Evolutionary conservation across 2,797 vertebrate species (phyloP).

Genomic region (Meriones psammophilus): DNA sequence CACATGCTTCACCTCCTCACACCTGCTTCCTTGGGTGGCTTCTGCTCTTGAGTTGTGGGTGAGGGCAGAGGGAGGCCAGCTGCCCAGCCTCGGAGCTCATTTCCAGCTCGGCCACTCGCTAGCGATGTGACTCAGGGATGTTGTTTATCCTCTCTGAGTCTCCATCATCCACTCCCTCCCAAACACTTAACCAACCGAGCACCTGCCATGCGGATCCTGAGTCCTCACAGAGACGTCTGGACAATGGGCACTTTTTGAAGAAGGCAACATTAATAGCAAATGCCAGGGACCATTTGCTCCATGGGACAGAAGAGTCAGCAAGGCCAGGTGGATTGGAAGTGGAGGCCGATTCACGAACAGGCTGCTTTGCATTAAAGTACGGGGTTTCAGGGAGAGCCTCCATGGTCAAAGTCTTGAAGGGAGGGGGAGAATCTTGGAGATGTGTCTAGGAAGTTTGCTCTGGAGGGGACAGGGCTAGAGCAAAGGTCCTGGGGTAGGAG

Average conservation of each 20-base stretch:
- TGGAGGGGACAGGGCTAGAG: not conserved
- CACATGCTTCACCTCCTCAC: not conserved
- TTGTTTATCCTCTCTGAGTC: not conserved
- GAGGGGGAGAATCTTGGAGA: not conserved
- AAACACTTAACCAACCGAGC: not conserved
- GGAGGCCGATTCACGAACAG: not conserved
- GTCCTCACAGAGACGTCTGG: not conserved
- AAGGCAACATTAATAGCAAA: not conserved
- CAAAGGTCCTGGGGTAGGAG: not conserved
- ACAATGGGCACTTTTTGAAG: accelerated
- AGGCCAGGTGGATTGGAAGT: not conserved
- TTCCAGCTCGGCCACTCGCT: not conserved
- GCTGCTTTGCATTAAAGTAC: not conserved
- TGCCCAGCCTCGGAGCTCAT: accelerated
- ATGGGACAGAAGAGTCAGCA: accelerated
- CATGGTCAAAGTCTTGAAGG: not conserved
- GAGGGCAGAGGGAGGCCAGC: not conserved
- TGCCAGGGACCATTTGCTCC: not conserved
- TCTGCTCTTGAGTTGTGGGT: not conserved
- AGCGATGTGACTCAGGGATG: not conserved
- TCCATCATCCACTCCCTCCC: not conserved
- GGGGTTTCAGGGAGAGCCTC: not conserved
- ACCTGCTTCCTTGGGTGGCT: not conserved
- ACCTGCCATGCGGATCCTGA: not conserved
- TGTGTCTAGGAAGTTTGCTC: not conserved